Evolutionary conservation across 1,140 invertebrate species (phyloP).

Genomic region (Saxidomus purpurata): DNA sequence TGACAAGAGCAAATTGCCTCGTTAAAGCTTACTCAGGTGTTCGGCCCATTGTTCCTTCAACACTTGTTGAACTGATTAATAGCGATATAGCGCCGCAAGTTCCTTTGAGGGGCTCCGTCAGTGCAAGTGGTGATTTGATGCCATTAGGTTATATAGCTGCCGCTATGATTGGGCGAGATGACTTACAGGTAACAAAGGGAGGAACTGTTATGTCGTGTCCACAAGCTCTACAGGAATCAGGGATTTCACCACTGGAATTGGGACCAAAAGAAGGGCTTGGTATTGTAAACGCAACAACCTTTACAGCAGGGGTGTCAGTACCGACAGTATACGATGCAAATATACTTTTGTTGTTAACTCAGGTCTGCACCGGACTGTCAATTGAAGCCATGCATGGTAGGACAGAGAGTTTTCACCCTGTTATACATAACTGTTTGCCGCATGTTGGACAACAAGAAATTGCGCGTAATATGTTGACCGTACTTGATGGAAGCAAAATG

Average conservation of each 20-base stretch:
- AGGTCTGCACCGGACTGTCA: conserved; percentile 43
- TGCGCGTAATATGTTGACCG: conserved; percentile 20
- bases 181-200: conserved; percentile 12
- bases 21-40: conserved; percentile 45
- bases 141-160: conserved; percentile 53
- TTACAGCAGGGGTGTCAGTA: conserved; percentile 33
- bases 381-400: conserved; percentile 30
- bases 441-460: conserved; percentile 59
- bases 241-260: conserved; percentile 25
- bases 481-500: conserved; percentile 50
- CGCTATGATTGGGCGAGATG: conserved; percentile 46
- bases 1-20: conserved; percentile 42
- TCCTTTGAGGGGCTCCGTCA: conserved; percentile 46
- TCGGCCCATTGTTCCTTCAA: background rate
- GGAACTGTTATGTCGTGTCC: conserved; percentile 10
- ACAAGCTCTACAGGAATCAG: conserved; percentile 12
- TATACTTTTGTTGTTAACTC: conserved; percentile 27
- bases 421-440: conserved; percentile 57
- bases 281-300: conserved; percentile 41
- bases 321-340: conserved; percentile 40
- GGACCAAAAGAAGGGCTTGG: conserved; percentile 46
- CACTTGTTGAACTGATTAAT: conserved; percentile 39
- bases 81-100: conserved; percentile 22
- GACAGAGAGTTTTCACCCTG: conserved; percentile 54
- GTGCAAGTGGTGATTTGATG: conserved; percentile 54